phyloP scores from a whole-genome alignment of 2,113 vertebrate species.

The Acrocephalus kingi region DNA sequence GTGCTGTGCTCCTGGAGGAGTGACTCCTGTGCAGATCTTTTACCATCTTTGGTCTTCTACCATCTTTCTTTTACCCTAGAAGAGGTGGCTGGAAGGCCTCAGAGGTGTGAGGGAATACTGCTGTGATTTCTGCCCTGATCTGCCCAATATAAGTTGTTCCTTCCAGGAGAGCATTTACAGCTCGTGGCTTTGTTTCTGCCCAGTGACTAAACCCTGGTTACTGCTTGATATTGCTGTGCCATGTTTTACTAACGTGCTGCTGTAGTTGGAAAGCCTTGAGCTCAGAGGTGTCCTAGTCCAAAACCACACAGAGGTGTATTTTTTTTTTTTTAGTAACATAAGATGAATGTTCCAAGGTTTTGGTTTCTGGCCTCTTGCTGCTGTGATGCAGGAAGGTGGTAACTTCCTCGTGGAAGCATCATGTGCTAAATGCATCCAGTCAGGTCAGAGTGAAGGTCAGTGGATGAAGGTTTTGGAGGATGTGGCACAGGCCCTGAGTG shows the following conservation, averaged over 20 bases:
- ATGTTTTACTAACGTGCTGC: rapidly evolving
- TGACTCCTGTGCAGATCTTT: not conserved
- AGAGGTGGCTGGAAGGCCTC: not conserved
- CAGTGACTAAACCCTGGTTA: rapidly evolving
- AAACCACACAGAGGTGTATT: rapidly evolving
- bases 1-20: not conserved
- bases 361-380: not conserved
- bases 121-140: rapidly evolving
- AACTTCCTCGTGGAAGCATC: not conserved
- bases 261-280: not conserved
- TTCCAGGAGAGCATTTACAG: not conserved
- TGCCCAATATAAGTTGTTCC: not conserved
- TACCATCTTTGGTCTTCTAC: too few species aligned
- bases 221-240: too few species aligned
- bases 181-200: not conserved
- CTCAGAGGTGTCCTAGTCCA: not conserved
- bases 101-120: rapidly evolving
- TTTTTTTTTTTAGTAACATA: not conserved
- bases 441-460: rapidly evolving
- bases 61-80: not conserved
- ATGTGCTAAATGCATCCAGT: too few species aligned
- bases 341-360: not conserved
- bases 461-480: not conserved
- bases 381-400: not conserved
- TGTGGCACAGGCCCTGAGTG: rapidly evolving